Evolutionary conservation across 2,888 invertebrate species (phyloP), one percentile per base, ranked within the genome.

Genomic region (Ochropacha duplaris): DNA sequence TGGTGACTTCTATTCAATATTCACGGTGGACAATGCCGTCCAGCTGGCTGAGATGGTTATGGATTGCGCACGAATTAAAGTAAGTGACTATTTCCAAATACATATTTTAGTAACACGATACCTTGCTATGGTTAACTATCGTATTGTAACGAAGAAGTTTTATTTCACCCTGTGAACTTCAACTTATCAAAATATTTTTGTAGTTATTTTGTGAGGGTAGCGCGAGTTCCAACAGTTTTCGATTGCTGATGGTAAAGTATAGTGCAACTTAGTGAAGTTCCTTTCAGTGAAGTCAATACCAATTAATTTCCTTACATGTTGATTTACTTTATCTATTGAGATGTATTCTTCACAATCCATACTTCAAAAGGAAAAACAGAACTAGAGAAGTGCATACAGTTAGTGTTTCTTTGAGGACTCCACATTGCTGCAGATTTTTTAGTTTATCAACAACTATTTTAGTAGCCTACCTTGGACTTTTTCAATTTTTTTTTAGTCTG

Each of bases 1-100:
- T 58, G 93, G 93, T 54, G 93, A 93, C 69, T 93, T 93, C 71
- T 93, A 91, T 71, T 93, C 93, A 64, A 93, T 93, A 73, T 93
- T 92, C 68, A 89, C 93, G 57, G 82, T 88, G 76, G 93, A 93
- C 81, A 92, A 92, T 79, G 83, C 87, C 36, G 64, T 92, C 39
- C 93, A 92, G 68, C 83, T 93, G 16, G 87, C 93, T 28, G 92
- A 92, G 64, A 93, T 93, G 93, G 93, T 88, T 58, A 93, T 93
- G 93, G 93, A 92, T 68, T 93, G 93, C 68, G 79, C 93, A 55
- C 81, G 83, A 62, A 84, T 93, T 62, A 92, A 92, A 79, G 92
- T 92, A 80, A 81, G 84, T 71, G 12, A n/a, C 26, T 26, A 50
- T 22, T 55, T 55, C 50, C 44, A 54, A 59, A 50, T 31, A 12